phyloP scores from a whole-genome alignment of 1,140 invertebrate species.

The Drosophila kepulauana region DNA sequence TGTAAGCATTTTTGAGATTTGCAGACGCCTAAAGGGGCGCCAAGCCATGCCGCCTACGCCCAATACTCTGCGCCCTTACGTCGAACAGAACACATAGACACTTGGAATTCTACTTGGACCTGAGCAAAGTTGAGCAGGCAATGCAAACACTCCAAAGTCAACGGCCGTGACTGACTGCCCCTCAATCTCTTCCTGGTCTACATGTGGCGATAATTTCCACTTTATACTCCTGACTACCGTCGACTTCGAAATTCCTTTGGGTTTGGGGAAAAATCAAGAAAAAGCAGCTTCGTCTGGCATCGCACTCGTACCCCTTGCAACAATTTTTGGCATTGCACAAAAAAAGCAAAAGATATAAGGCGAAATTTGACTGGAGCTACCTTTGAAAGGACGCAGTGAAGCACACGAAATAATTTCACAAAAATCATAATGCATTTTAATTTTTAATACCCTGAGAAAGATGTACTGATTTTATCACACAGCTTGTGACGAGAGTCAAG shows the following conservation, averaged over 20 bases:
- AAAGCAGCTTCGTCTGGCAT: conserved; percentile 49
- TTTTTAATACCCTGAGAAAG: conserved; percentile 6
- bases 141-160: conserved; percentile 71
- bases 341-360: conserved; percentile 3
- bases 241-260: conserved; percentile 54
- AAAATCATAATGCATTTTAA: conserved; percentile 61
- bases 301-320: background rate
- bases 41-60: conserved; percentile 50
- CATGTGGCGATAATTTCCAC: conserved; percentile 74
- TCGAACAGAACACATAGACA: conserved; percentile 48
- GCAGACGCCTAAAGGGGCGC: conserved; percentile 69
- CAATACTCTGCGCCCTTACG: background rate
- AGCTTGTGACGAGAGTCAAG: background rate
- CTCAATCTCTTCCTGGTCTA: conserved; percentile 25
- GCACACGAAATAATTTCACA: conserved; percentile 65
- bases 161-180: conserved; percentile 43
- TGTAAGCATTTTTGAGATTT: conserved; percentile 79
- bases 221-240: conserved; percentile 53
- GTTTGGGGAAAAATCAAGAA: conserved; percentile 49
- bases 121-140: conserved; percentile 67
- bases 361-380: conserved; percentile 31
- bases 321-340: conserved; percentile 30
- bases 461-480: background rate
- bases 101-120: conserved; percentile 54
- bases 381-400: conserved; percentile 65